Evolutionary conservation across 2,797 vertebrate species (phyloP), one percentile per base, ranked within the genome.

Genomic region (Crenuchus spilurus): DNA sequence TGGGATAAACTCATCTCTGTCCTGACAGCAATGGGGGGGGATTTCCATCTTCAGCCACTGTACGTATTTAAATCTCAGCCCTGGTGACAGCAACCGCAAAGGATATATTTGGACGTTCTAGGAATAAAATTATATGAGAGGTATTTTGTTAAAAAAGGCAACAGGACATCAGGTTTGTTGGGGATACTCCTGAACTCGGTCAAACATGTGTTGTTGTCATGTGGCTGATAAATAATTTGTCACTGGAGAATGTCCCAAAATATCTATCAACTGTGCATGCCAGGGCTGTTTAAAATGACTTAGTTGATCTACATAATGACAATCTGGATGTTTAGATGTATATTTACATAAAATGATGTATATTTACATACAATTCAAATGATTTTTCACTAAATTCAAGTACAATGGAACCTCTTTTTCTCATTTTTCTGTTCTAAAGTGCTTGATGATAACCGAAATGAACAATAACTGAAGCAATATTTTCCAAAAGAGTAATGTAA

Each of bases 101-200:
- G 75, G 55, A 76, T 82, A 81, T 82, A 80, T 85, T 77, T 83
- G 68, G 76, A 72, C 76, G 72, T 80, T 72, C 80, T 82, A 80
- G 75, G 75, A 85, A 84, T 83, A 75, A 85, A 80, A 77, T 78
- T 76, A 79, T 84, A 84, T 75, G 77, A 71, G 70, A 77, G 75
- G 79, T 68, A 82, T 67, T 82, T 79, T 44, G 54, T 75, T 82
- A 75, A 61, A 44, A n/a, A 65, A 61, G 44, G 62, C 75, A 52
- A 9, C 49, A 73, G 72, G 64, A 65, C 73, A 76, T 69, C 35
- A 54, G 60, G 74, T 66, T 64, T 71, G 37, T 65, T 75, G 60
- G 18, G 70, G 58, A 77, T 66, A 80, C 65, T 80, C 57, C 66
- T 75, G 24, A 49, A 60, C 55, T 54, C 24, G 16, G 49, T 54